Percentiles rank a stretch among this genome's conserved stretches.
Evolutionary conservation across 2,797 vertebrate genomes (phyloP).

Genomic region (Microtus californicus): DNA sequence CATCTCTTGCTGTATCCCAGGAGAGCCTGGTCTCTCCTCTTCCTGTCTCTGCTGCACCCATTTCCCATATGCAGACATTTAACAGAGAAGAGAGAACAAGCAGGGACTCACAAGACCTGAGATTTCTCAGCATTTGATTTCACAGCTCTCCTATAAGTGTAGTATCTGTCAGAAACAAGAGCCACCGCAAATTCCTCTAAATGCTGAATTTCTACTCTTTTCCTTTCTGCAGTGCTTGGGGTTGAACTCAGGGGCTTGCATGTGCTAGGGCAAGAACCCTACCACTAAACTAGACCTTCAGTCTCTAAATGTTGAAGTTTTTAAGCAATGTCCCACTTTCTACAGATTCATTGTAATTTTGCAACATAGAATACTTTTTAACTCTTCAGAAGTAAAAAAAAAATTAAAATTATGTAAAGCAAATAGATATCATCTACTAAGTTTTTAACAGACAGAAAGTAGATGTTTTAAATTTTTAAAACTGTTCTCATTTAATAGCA

Average conservation of each 20-base stretch:
- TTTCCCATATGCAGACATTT: neutral
- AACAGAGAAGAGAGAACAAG: neutral
- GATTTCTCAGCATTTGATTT: constrained; percentile 1
- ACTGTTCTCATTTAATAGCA: neutral
- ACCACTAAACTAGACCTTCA: neutral
- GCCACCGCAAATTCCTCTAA: neutral
- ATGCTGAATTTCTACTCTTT: neutral
- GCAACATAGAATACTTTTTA: neutral
- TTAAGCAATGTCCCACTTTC: neutral
- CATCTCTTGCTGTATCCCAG: neutral
- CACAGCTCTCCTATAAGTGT: neutral
- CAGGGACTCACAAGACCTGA: neutral
- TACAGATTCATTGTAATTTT: neutral
- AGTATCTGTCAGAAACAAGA: neutral
- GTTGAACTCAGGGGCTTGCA: neutral
- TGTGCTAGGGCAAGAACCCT: neutral
- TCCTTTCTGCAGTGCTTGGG: neutral
- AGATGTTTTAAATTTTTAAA: neutral
- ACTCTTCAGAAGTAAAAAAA: neutral
- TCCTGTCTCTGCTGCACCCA: neutral
- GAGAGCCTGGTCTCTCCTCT: neutral
- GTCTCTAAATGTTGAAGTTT: neutral
- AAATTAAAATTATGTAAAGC: constrained; percentile 10
- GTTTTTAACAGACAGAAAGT: constrained; percentile 24
- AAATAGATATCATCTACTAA: neutral